These are phyloP conservation scores for Chelonoidis abingdonii DNA, from an alignment of 2,113 vertebrate genomes.

Conservation along the genomic window DNA sequence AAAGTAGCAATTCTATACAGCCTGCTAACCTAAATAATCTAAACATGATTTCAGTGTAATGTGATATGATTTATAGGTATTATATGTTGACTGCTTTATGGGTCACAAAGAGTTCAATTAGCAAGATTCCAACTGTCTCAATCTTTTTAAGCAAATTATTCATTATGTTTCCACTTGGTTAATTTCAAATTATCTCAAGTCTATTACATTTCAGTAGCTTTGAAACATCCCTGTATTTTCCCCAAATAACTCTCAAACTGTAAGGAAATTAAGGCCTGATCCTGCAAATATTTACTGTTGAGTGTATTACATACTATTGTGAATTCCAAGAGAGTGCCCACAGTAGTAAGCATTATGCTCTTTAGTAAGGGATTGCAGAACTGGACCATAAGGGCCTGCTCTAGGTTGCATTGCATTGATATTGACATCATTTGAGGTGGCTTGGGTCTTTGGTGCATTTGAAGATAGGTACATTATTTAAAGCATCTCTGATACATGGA, in stretches of 20 bases:
- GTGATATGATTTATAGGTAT: rapidly evolving
- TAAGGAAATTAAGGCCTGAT: too few relatives aligned
- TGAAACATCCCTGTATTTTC: neutral
- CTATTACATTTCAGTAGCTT: rapidly evolving
- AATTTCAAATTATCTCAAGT: rapidly evolving
- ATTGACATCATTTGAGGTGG: neutral
- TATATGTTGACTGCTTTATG: rapidly evolving
- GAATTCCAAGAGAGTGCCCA: too few relatives aligned
- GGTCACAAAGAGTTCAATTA: rapidly evolving
- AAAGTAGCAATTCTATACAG: neutral
- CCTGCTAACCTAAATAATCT: rapidly evolving
- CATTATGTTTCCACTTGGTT: rapidly evolving
- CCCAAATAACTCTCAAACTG: too few relatives aligned
- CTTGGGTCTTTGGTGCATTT: neutral
- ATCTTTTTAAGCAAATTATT: neutral
- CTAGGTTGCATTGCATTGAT: neutral
- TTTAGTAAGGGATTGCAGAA: neutral
- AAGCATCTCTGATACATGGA: neutral
- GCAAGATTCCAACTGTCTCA: neutral
- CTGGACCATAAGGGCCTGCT: neutral
- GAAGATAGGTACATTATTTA: neutral
- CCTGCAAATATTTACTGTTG: too few relatives aligned
- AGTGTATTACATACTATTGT: neutral
- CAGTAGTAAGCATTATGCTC: too few relatives aligned
- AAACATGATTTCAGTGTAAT: rapidly evolving